Conservation (phyloP, 30 jellyfish, hydroid and myxozoan genomes). For the Sanderia malayensis region DNA sequence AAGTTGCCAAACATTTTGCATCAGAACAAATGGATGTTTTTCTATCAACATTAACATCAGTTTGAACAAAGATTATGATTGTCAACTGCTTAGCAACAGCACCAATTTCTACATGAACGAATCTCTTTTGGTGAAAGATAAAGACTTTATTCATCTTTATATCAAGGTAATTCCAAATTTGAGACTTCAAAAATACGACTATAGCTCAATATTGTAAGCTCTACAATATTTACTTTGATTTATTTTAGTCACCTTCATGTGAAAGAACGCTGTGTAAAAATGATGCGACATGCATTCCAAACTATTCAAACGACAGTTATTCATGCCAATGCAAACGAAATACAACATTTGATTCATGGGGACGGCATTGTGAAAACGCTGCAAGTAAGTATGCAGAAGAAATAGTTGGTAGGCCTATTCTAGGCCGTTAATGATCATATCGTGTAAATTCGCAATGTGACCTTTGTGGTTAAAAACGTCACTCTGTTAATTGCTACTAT, state of each 20-base stretch:
- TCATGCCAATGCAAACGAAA: neutral
- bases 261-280: neutral
- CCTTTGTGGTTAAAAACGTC: no score
- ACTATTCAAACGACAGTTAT: neutral
- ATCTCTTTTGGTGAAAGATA: constrained; percentile 2
- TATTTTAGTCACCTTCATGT: neutral
- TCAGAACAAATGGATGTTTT: constrained; percentile 13
- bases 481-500: no score
- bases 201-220: neutral
- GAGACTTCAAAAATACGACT: neutral
- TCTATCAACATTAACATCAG: constrained; percentile 29
- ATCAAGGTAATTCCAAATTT: constrained; percentile 16
- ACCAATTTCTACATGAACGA: constrained; percentile 10
- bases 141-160: constrained; percentile 19
- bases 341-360: neutral
- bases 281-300: constrained; percentile 1
- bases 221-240: neutral
- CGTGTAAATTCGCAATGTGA: no score
- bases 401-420: no score
- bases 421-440: no score
- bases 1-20: constrained; percentile 17
- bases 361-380: neutral
- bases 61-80: neutral
- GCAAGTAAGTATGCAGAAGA: constrained; percentile 14
- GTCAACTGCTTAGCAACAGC: constrained; percentile 18